phyloP scores from a whole-genome alignment of 2,797 vertebrate species.

The Poecilia picta region DNA sequence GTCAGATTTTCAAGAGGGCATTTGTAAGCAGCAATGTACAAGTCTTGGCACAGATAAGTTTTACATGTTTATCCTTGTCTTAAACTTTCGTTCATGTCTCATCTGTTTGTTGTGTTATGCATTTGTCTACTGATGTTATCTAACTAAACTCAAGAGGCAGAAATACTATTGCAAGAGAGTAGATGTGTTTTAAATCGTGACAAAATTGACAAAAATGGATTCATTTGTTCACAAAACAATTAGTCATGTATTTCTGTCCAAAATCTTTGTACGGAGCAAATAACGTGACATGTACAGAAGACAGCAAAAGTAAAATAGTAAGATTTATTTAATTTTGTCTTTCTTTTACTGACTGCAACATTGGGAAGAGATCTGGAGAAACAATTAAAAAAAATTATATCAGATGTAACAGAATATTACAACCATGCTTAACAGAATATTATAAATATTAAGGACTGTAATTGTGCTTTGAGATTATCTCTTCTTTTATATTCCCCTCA shows the following conservation, averaged over 20 bases:
- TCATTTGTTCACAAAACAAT: not conserved
- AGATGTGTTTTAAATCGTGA: not conserved
- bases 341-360: not conserved
- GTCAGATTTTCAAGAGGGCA: not conserved
- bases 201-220: too few relatives aligned
- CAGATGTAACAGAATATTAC: too few relatives aligned
- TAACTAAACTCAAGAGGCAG: not conserved
- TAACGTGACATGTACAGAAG: too few relatives aligned
- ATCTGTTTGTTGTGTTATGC: not conserved
- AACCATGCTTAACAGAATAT: not conserved
- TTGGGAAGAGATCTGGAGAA: too few relatives aligned
- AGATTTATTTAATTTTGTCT: not conserved
- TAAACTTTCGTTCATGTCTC: not conserved
- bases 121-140: not conserved
- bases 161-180: not conserved
- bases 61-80: not conserved
- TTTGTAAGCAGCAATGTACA: not conserved
- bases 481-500: too few relatives aligned
- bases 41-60: not conserved
- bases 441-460: not conserved
- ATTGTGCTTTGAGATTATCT: not conserved
- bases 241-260: not conserved
- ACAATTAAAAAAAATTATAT: too few relatives aligned
- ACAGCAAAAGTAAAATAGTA: not conserved
- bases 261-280: not conserved